Percentiles rank a stretch among this genome's conserved stretches.
Conservation (phyloP, 2,888 invertebrate species). For the Drosophila yooni region DNA sequence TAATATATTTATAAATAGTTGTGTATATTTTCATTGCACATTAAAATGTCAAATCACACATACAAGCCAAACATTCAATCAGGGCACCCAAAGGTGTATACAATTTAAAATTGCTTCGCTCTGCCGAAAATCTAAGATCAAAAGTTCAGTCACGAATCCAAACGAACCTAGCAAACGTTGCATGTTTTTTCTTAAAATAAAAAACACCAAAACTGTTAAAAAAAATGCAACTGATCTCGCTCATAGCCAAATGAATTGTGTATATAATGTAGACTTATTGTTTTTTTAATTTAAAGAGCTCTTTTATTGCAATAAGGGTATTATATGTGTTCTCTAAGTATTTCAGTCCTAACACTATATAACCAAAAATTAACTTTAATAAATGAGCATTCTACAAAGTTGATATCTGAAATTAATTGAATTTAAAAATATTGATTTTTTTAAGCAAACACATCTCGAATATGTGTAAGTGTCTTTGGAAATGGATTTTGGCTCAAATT, state of each 20-base stretch:
- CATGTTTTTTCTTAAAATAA: constrained; percentile 36
- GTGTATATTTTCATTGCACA: constrained; percentile 61
- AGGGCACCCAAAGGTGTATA: constrained; percentile 57
- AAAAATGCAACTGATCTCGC: constrained; percentile 42
- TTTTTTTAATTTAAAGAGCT: constrained; percentile 21
- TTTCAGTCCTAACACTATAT: not conserved
- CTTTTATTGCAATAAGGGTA: not conserved
- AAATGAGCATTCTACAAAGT: not conserved
- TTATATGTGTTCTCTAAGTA: not conserved
- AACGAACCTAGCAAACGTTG: constrained; percentile 49
- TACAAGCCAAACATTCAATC: constrained; percentile 67
- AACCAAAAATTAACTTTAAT: no score
- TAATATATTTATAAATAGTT: constrained; percentile 9
- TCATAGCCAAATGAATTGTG: constrained; percentile 25
- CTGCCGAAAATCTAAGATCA: constrained; percentile 67
- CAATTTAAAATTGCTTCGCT: constrained; percentile 48
- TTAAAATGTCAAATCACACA: constrained; percentile 75
- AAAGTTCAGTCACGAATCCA: constrained; percentile 75
- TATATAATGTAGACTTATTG: constrained; percentile 37
- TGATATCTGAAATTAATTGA: not conserved
- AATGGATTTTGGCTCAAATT: not conserved
- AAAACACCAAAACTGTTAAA: constrained; percentile 14
- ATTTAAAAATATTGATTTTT: not conserved
- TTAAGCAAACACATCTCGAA: not conserved
- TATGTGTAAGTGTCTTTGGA: not conserved